phyloP scores from a whole-genome alignment of 2,797 vertebrate species.

The Sebastes kiyomatsui region DNA sequence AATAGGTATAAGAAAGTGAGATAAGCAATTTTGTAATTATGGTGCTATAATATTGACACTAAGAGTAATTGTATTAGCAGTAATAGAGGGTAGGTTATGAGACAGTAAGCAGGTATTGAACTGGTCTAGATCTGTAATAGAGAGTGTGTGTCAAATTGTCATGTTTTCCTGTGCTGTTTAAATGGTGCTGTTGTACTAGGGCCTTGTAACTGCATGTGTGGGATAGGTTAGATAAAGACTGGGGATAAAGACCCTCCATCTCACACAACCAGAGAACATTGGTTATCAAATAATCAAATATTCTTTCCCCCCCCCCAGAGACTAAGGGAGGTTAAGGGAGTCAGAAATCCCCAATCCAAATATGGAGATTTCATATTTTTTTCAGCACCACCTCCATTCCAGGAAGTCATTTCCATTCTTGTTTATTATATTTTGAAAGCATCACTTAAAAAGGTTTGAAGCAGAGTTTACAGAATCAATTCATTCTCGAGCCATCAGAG shows the following conservation, averaged over 20 bases:
- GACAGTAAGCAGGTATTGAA: background rate
- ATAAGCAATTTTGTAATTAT: background rate
- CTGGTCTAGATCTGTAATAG: background rate
- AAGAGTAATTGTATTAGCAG: background rate
- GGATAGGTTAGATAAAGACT: background rate
- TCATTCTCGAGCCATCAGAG: conserved; percentile 24
- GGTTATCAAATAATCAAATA: background rate
- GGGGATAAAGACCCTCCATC: background rate
- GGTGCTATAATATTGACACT: too few species aligned
- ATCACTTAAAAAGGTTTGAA: background rate
- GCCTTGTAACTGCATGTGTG: background rate
- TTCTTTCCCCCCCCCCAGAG: background rate
- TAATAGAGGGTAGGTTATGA: background rate
- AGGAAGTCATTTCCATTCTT: conserved; percentile 22
- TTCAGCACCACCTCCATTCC: background rate
- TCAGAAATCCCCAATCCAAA: background rate
- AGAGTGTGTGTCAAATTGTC: background rate
- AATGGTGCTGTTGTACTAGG: background rate
- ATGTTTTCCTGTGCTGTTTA: background rate
- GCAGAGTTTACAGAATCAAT: conserved; percentile 9
- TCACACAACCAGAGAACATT: background rate
- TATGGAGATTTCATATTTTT: conserved; percentile 2
- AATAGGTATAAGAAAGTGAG: background rate
- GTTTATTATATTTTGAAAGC: conserved; percentile 27
- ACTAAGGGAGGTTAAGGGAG: background rate